Evolutionary conservation across 2,797 vertebrate genomes (phyloP).

Genomic region (Acanthopagrus latus): DNA sequence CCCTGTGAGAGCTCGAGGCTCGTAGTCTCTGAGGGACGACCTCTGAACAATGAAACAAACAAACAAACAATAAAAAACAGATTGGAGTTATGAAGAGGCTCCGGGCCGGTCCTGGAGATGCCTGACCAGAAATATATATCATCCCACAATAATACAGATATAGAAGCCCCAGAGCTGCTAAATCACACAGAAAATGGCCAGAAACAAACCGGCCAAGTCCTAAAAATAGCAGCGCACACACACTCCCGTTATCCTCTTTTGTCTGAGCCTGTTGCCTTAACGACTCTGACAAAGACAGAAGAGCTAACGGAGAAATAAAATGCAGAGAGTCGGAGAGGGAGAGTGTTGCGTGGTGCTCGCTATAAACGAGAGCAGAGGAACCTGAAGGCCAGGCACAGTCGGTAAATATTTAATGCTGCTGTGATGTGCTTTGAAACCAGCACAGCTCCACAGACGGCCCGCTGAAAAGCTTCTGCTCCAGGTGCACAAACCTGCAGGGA

Average conservation of each 20-base stretch:
- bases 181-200: constrained; percentile 19
- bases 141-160: constrained; percentile 16
- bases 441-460: constrained; percentile 14
- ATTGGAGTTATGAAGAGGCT: constrained; percentile 27
- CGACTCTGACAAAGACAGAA: constrained; percentile 18
- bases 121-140: constrained; percentile 26
- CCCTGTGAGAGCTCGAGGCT: constrained; percentile 8
- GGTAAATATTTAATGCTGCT: constrained; percentile 75
- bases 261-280: constrained; percentile 57
- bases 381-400: constrained; percentile 43
- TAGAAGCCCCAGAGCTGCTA: constrained; percentile 11
- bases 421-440: constrained; percentile 42
- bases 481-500: neutral
- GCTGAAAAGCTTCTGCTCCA: neutral
- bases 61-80: neutral
- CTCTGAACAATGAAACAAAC: constrained; percentile 5
- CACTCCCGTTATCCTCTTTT: constrained; percentile 33
- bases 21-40: constrained; percentile 4
- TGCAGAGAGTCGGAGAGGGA: neutral
- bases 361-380: constrained; percentile 45
- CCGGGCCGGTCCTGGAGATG: constrained; percentile 34
- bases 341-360: constrained; percentile 32
- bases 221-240: constrained; percentile 51
- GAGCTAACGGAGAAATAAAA: neutral
- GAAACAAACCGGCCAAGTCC: constrained; percentile 19